A percentile compares a stretch with the other conserved stretches of the same genome.
These are phyloP conservation scores for Drosophila jambulina DNA, from an alignment of 1,140 invertebrate species.

Conservation along the genomic window DNA sequence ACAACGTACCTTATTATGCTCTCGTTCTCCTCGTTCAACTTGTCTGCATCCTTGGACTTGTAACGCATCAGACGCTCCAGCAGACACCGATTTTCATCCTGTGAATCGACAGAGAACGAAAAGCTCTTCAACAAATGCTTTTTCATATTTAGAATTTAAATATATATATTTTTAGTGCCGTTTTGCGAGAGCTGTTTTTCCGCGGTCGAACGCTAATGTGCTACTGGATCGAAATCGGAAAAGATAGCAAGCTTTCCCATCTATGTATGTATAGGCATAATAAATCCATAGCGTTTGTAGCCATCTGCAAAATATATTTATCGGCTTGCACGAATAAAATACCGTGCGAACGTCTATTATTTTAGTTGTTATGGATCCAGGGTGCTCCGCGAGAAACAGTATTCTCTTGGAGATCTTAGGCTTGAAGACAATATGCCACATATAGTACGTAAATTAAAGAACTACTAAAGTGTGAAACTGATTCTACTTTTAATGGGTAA, in stretches of 20 bases:
- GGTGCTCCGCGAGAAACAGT: too few relatives aligned
- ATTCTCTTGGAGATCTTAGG: neutral
- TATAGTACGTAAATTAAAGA: neutral
- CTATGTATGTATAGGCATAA: constrained; percentile 15
- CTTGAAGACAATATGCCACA: neutral
- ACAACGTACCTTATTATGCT: constrained; percentile 91
- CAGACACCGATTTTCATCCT: constrained; percentile 96
- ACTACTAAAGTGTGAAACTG: too few relatives aligned
- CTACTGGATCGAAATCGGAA: constrained; percentile 46
- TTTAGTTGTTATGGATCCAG: constrained; percentile 10
- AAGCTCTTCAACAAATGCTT: constrained; percentile 43
- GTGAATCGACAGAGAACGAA: constrained; percentile 80
- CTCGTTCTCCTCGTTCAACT: constrained; percentile 97
- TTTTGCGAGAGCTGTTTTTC: constrained; percentile 25
- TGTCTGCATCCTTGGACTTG: constrained; percentile 97
- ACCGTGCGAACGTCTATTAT: constrained; percentile 8
- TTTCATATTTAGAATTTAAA: constrained; percentile 38
- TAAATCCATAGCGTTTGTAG: constrained; percentile 15
- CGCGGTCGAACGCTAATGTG: constrained; percentile 47
- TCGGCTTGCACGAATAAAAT: constrained; percentile 20
- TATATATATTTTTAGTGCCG: constrained; percentile 13
- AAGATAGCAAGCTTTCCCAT: constrained; percentile 55
- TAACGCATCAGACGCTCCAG: constrained; percentile 95
- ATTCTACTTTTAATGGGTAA: neutral
- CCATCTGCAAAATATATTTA: constrained; percentile 40